A percentile compares a stretch with the other conserved stretches of the same genome.
These are phyloP conservation scores for Malaclemys terrapin DNA, from an alignment of 2,113 vertebrate genomes.

Conservation along the genomic window DNA sequence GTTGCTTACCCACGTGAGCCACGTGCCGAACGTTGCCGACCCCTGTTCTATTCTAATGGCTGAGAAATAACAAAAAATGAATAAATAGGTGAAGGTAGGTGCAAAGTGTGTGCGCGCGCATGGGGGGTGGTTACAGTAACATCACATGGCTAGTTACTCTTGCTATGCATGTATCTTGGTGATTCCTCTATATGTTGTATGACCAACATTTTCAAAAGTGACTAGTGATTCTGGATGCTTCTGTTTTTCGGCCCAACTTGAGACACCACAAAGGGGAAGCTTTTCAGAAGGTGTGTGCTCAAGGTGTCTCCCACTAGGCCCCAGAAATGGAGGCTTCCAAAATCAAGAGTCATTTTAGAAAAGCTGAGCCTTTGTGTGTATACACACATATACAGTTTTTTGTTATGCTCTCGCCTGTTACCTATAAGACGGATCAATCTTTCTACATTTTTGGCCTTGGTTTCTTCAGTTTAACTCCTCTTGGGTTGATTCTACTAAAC, in stretches of 20 bases:
- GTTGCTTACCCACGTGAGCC: too few species aligned
- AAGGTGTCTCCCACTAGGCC: neutral
- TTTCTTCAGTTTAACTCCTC: neutral
- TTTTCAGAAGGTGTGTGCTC: neutral
- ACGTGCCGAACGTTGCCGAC: too few species aligned
- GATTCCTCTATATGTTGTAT: neutral
- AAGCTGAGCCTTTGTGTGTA: neutral
- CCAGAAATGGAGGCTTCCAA: neutral
- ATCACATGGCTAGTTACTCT: conserved; percentile 7
- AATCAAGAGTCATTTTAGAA: neutral
- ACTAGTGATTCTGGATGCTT: neutral
- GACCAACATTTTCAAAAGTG: neutral
- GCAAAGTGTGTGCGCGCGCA: neutral
- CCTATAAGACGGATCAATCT: neutral
- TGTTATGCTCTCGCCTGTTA: neutral
- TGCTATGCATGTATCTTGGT: neutral
- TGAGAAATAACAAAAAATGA: neutral
- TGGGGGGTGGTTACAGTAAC: neutral
- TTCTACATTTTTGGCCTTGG: neutral
- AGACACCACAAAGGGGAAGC: neutral
- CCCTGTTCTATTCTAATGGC: neutral
- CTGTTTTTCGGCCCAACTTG: neutral
- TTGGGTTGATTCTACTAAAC: neutral
- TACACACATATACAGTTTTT: neutral
- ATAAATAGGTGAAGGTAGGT: neutral